Percentiles rank a stretch among this genome's conserved stretches.
Conservation (phyloP, 2,113 vertebrate species). For the Ameiurus melas region DNA sequence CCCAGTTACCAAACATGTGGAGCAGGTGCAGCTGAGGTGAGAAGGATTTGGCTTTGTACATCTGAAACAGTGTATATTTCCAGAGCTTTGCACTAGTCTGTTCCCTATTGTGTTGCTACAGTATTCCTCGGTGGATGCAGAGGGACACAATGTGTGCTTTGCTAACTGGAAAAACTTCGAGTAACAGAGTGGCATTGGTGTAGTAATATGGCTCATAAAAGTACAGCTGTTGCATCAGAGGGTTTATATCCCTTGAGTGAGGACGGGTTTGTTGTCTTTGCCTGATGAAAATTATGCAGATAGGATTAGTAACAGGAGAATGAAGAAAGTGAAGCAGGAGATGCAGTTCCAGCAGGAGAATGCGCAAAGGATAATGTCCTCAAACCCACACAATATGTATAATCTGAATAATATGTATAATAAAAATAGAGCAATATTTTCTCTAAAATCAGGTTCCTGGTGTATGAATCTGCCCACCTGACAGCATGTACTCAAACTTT, state of each 20-base stretch:
- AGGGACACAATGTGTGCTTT: slow-evolving; percentile 23
- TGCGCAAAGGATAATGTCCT: not conserved
- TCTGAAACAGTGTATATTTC: slow-evolving; percentile 41
- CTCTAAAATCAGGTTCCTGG: not conserved
- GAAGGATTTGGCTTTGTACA: slow-evolving; percentile 1
- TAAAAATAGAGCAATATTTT: not conserved
- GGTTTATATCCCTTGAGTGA: slow-evolving; percentile 2
- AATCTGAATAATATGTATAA: not conserved
- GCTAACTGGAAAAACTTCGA: slow-evolving; percentile 16
- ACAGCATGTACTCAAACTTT: not conserved
- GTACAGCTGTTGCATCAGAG: slow-evolving; percentile 44
- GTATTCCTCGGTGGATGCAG: slow-evolving; percentile 23
- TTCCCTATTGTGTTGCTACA: slow-evolving; percentile 19
- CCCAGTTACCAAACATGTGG: slow-evolving; percentile 67
- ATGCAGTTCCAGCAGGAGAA: not conserved
- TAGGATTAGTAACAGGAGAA: slow-evolving; percentile 8
- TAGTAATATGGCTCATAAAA: slow-evolving; percentile 44
- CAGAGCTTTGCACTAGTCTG: not conserved
- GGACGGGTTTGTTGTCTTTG: slow-evolving; percentile 36
- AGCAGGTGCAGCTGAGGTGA: slow-evolving; percentile 43
- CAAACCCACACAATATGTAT: not conserved
- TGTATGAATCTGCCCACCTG: slow-evolving; percentile 1
- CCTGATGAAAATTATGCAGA: slow-evolving; percentile 34
- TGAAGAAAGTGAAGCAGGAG: not conserved
- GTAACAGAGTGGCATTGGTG: slow-evolving; percentile 27